Evolutionary conservation across 2,113 vertebrate species (phyloP).

Genomic region (Nothobranchius kuhntae): DNA sequence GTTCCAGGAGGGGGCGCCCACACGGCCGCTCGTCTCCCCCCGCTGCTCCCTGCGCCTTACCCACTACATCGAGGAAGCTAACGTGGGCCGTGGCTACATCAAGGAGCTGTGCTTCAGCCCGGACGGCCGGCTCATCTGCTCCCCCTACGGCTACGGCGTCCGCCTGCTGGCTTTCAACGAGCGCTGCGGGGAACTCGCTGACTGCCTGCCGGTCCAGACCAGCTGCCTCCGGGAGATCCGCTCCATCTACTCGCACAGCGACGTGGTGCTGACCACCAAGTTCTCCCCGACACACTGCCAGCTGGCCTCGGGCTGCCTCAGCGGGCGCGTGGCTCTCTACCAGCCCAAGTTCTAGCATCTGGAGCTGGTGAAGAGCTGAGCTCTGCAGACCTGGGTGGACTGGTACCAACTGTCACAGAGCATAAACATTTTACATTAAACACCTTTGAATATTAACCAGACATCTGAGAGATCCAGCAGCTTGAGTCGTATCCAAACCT

Average conservation of each 20-base stretch:
- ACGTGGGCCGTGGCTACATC: constrained; percentile 95
- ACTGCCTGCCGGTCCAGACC: constrained; percentile 92
- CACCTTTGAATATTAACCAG: not conserved
- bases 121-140: constrained; percentile 96
- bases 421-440: constrained; percentile 6
- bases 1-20: constrained; percentile 89
- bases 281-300: constrained; percentile 99
- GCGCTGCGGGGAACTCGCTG: constrained; percentile 91
- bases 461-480: too few species aligned
- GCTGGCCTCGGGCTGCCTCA: constrained; percentile 99
- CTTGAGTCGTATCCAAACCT: too few species aligned
- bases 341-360: constrained; percentile 94
- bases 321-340: constrained; percentile 94
- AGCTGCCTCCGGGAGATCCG: constrained; percentile 90
- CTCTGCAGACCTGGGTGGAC: constrained; percentile 32
- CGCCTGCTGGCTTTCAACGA: constrained; percentile 93
- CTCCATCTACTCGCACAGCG: constrained; percentile 95
- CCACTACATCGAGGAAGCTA: constrained; percentile 98
- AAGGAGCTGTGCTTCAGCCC: constrained; percentile 99
- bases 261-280: constrained; percentile 98
- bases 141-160: constrained; percentile 94
- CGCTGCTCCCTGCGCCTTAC: constrained; percentile 93
- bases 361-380: not conserved
- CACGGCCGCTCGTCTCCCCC: constrained; percentile 86
- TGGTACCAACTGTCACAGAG: not conserved